Evolutionary conservation across 2,113 vertebrate genomes (phyloP).

Genomic region (Halcyon malimbica): DNA sequence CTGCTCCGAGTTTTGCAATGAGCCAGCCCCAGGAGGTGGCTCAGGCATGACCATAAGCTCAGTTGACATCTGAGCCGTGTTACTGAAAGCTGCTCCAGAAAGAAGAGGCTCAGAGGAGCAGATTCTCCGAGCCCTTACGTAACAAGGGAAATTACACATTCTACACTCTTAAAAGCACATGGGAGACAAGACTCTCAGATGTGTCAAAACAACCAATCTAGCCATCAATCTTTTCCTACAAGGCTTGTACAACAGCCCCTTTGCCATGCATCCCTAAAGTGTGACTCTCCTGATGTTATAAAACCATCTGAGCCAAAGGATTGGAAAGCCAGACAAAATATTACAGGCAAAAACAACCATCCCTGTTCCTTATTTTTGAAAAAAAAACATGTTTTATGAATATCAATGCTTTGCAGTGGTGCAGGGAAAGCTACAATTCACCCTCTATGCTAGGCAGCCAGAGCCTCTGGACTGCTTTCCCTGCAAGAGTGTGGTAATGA

Average conservation of each 20-base stretch:
- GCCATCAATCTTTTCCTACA: neutral
- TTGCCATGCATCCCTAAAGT: neutral
- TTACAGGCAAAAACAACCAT: neutral
- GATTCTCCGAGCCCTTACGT: neutral
- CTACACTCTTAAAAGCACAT: neutral
- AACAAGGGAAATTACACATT: neutral
- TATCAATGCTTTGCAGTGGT: fast-evolving
- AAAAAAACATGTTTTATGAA: neutral
- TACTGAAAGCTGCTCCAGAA: conserved; percentile 33
- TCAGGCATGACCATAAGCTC: neutral
- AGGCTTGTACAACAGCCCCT: neutral
- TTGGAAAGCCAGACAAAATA: neutral
- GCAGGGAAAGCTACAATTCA: neutral
- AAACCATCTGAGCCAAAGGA: neutral
- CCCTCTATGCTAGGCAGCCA: neutral
- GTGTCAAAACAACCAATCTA: conserved; percentile 11
- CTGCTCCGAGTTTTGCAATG: neutral
- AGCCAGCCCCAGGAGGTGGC: neutral
- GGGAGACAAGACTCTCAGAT: neutral
- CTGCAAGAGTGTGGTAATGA: neutral
- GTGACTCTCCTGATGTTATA: neutral
- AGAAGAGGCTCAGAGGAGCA: neutral
- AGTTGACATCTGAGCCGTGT: neutral
- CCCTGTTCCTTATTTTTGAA: neutral
- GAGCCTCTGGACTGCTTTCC: neutral